A percentile compares a stretch with the other conserved stretches of the same genome.
These are phyloP conservation scores for Saiga tatarica DNA, from an alignment of 2,113 vertebrate species.

Conservation along the genomic window DNA sequence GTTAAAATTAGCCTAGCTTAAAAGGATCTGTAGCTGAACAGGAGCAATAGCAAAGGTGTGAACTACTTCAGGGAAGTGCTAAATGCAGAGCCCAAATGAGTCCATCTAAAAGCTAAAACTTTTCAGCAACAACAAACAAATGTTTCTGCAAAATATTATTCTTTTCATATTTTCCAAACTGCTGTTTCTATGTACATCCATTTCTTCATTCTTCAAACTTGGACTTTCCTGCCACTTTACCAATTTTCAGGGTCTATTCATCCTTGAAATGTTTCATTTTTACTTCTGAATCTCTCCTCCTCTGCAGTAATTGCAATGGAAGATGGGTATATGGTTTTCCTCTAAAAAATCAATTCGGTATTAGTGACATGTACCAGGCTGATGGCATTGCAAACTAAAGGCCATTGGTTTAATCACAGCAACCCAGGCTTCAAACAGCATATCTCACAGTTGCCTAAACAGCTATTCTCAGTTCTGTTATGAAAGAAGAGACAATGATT, in stretches of 20 bases:
- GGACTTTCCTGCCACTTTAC: slow-evolving; percentile 59
- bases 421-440: neutral
- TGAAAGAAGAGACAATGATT: slow-evolving; percentile 23
- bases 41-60: slow-evolving; percentile 71
- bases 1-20: slow-evolving; percentile 73
- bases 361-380: slow-evolving; percentile 35
- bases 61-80: slow-evolving; percentile 69
- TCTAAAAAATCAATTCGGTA: slow-evolving; percentile 56
- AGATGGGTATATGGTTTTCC: slow-evolving; percentile 49
- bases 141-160: slow-evolving; percentile 67
- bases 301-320: slow-evolving; percentile 65
- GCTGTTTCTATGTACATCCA: slow-evolving; percentile 43
- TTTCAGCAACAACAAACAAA: slow-evolving; percentile 69
- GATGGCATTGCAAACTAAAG: slow-evolving; percentile 36
- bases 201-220: slow-evolving; percentile 56
- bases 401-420: slow-evolving; percentile 46
- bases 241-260: slow-evolving; percentile 69
- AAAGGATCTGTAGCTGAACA: slow-evolving; percentile 70
- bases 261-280: slow-evolving; percentile 76
- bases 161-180: slow-evolving; percentile 57
- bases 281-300: slow-evolving; percentile 56
- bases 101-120: slow-evolving; percentile 68
- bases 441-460: neutral
- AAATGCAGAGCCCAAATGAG: slow-evolving; percentile 69
- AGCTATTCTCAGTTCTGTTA: neutral